phyloP scores from a whole-genome alignment of 2,113 vertebrate species.

The Pteruthius melanotis region DNA sequence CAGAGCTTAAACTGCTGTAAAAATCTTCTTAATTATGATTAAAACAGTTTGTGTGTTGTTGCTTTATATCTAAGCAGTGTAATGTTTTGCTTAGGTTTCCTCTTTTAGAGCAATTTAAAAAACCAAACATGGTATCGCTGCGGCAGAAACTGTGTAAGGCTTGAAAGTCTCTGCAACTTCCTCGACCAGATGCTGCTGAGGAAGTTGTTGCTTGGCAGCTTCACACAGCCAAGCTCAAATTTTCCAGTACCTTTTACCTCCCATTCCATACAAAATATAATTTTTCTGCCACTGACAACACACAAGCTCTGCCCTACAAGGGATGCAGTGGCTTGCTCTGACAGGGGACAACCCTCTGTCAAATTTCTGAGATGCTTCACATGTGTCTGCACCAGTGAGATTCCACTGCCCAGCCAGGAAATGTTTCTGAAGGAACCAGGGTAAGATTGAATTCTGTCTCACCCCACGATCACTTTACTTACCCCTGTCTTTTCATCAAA shows the following conservation, averaged over 20 bases:
- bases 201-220: neutral
- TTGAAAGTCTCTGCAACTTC: neutral
- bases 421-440: constrained; percentile 7
- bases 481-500: constrained; percentile 99
- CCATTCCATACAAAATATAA: neutral
- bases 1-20: constrained; percentile 70
- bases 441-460: neutral
- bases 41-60: constrained; percentile 71
- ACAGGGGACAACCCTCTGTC: constrained; percentile 9
- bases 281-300: neutral
- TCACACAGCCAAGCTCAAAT: neutral
- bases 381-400: neutral
- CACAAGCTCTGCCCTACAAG: neutral
- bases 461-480: constrained; percentile 65
- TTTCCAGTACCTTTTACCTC: neutral
- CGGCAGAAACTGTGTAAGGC: neutral
- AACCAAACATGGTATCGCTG: neutral
- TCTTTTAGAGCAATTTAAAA: constrained; percentile 45
- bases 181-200: neutral
- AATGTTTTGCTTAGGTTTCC: constrained; percentile 67
- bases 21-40: constrained; percentile 75
- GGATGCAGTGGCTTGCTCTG: constrained; percentile 22
- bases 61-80: constrained; percentile 56
- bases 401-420: neutral
- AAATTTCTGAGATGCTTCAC: constrained; percentile 10